Conservation (phyloP, 2,797 vertebrate species). For the Cichlasoma orientale region DNA sequence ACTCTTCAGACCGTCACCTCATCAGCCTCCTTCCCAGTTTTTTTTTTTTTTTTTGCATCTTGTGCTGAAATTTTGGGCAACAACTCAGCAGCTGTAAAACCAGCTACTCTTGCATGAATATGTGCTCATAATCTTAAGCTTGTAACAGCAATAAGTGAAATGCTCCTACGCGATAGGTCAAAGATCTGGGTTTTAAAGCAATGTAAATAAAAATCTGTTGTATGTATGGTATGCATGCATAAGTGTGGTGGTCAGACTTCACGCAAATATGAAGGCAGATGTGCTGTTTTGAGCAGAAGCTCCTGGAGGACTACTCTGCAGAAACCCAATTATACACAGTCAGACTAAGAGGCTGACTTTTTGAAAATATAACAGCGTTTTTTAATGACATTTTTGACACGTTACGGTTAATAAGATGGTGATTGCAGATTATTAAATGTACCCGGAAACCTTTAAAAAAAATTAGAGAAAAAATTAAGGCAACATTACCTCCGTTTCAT, state of each 20-base stretch:
- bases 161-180: conserved; percentile 9
- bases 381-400: no score
- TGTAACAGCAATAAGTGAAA: conserved; percentile 5
- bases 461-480: neutral
- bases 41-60: conserved; percentile 37
- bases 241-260: neutral
- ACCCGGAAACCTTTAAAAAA: neutral
- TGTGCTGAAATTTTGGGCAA: conserved; percentile 4
- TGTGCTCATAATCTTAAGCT: conserved; percentile 15
- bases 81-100: conserved; percentile 4
- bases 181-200: conserved; percentile 4
- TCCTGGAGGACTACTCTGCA: no score
- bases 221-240: neutral
- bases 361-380: no score
- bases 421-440: no score
- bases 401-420: no score
- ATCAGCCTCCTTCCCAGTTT: conserved; percentile 28
- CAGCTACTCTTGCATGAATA: neutral
- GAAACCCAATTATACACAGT: neutral
- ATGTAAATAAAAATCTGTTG: neutral
- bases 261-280: neutral
- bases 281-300: neutral
- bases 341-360: neutral
- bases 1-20: conserved; percentile 13
- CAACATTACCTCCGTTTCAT: neutral